Percentiles rank a stretch among this genome's conserved stretches.
phyloP scores from a whole-genome alignment of 2,888 invertebrate genomes.

The Macrophya alboannulata region DNA sequence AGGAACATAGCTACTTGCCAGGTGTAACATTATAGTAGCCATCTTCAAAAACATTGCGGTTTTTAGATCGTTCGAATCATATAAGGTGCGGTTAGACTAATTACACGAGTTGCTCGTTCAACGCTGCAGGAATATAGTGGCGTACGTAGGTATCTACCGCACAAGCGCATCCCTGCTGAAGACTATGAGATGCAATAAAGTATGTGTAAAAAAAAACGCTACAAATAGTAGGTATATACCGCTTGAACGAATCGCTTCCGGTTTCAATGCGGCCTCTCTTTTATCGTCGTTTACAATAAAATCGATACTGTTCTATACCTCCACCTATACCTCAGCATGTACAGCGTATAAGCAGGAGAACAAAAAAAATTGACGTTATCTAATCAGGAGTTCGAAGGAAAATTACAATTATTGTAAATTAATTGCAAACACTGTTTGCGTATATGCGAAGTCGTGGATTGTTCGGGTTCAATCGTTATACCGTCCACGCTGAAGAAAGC shows the following conservation, averaged over 20 bases:
- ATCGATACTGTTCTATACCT: conserved; percentile 15
- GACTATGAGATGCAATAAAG: conserved; percentile 30
- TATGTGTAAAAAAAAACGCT: conserved; percentile 4
- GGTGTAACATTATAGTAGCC: conserved; percentile 4
- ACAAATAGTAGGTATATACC: background rate
- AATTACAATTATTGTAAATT: background rate
- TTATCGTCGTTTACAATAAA: conserved; percentile 6
- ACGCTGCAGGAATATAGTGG: conserved; percentile 12
- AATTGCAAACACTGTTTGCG: background rate
- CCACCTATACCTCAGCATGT: background rate
- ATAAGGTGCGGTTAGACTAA: conserved; percentile 48
- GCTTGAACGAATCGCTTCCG: conserved; percentile 42
- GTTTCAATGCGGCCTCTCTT: background rate
- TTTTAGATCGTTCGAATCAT: conserved; percentile 35
- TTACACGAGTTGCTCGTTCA: conserved; percentile 48
- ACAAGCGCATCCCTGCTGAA: conserved; percentile 18
- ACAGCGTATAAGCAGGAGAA: background rate
- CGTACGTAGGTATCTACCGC: conserved; percentile 1
- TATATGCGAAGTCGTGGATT: background rate
- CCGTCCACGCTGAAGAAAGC: background rate
- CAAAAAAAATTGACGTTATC: background rate
- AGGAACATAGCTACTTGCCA: background rate
- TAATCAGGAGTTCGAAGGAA: background rate
- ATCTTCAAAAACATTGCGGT: conserved; percentile 38
- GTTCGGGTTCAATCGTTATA: background rate